A percentile compares a stretch with the other conserved stretches of the same genome.
Conservation (phyloP, 2,113 vertebrate genomes). For the Phycodurus eques region DNA sequence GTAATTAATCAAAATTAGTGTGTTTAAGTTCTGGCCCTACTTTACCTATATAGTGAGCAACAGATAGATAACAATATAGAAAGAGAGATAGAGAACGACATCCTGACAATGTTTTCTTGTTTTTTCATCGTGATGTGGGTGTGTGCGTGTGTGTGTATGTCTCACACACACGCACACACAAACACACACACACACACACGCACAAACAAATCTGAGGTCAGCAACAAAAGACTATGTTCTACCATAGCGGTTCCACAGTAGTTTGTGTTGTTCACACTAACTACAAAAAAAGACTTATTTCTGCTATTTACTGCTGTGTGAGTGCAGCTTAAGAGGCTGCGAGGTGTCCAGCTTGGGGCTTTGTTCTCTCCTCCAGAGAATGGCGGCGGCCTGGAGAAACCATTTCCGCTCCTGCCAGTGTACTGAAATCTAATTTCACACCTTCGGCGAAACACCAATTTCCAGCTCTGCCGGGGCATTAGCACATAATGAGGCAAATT, state of each 20-base stretch:
- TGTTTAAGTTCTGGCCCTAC: no score
- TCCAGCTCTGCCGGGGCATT: conserved; percentile 74
- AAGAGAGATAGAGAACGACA: no score
- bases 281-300: not conserved
- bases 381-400: conserved; percentile 59
- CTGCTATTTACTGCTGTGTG: not conserved
- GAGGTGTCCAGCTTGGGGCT: conserved; percentile 30
- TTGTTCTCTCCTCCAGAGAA: conserved; percentile 45
- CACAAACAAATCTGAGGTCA: not conserved
- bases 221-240: not conserved
- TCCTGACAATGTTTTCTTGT: no score
- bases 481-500: conserved; percentile 75
- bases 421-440: conserved; percentile 80
- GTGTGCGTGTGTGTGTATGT: no score
- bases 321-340: not conserved
- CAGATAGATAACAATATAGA: no score
- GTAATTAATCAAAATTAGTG: no score
- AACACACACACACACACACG: no score
- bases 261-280: not conserved
- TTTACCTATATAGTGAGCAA: no score
- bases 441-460: conserved; percentile 78
- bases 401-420: conserved; percentile 67
- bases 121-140: no score
- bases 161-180: no score
- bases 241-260: not conserved